A percentile compares a stretch with the other conserved stretches of the same genome.
Evolutionary conservation across 2,113 vertebrate genomes (phyloP).

Genomic region (Poicephalus meyeri): DNA sequence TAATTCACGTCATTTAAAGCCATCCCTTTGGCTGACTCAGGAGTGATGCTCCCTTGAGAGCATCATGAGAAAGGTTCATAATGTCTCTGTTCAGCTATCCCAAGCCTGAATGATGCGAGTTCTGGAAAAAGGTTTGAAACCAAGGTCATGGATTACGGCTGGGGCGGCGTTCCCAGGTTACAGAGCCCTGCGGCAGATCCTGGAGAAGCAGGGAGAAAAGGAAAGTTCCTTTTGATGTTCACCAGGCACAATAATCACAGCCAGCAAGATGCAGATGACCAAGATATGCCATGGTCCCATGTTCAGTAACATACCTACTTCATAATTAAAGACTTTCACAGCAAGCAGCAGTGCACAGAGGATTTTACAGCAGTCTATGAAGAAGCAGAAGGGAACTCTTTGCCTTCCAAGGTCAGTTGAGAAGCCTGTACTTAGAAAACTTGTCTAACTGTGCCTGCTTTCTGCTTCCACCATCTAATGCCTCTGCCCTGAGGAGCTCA

Average conservation of each 20-base stretch:
- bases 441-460: neutral
- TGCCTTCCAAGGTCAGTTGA: neutral
- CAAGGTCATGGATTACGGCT: neutral
- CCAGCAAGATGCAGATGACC: neutral
- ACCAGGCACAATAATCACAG: neutral
- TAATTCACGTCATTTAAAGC: neutral
- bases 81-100: neutral
- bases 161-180: neutral
- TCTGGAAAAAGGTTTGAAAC: neutral
- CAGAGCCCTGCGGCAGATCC: neutral
- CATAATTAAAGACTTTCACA: neutral
- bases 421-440: neutral
- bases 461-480: neutral
- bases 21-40: neutral
- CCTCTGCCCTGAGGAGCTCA: neutral
- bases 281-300: rapidly evolving
- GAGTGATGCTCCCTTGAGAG: neutral
- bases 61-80: neutral
- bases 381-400: neutral
- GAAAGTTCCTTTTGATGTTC: neutral
- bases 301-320: neutral
- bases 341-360: neutral
- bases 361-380: neutral
- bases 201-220: neutral
- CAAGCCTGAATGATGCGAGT: neutral